Evolutionary conservation across 2,113 vertebrate genomes (phyloP).

Genomic region (Apeltes quadracus): DNA sequence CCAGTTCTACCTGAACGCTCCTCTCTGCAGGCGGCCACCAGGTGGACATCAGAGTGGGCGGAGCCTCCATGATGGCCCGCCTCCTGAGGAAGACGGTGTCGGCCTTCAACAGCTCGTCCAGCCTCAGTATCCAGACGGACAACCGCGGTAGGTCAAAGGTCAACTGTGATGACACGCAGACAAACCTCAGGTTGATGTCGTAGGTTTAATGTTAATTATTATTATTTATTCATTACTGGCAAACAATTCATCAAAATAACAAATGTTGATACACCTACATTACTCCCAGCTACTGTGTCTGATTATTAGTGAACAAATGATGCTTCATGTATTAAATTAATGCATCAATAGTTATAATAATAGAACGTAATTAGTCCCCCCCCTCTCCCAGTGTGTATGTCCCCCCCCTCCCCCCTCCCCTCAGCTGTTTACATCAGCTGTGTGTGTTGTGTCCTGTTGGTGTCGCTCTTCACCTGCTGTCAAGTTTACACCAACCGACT

Average conservation of each 20-base stretch:
- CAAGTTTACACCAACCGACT: slow-evolving; percentile 87
- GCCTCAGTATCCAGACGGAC: slow-evolving; percentile 63
- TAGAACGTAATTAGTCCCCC: no score
- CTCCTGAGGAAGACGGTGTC: slow-evolving; percentile 84
- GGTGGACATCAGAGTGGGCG: slow-evolving; percentile 82
- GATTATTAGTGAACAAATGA: background rate
- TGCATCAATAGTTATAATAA: no score
- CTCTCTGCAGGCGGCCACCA: slow-evolving; percentile 82
- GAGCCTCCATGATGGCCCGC: slow-evolving; percentile 84
- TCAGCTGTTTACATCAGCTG: slow-evolving; percentile 65
- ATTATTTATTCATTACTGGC: no score
- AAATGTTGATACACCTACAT: no score
- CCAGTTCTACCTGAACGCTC: background rate
- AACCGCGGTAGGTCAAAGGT: slow-evolving; percentile 79
- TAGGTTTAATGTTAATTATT: no score
- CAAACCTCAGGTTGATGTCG: no score
- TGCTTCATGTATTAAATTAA: no score
- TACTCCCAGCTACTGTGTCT: no score
- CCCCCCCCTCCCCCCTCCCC: slow-evolving; percentile 55
- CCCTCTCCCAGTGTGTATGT: slow-evolving; percentile 36
- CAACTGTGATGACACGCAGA: background rate
- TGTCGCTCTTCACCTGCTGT: slow-evolving; percentile 78
- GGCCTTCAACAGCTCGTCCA: slow-evolving; percentile 84
- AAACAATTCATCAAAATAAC: no score
- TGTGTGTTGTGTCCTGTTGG: slow-evolving; percentile 52